Evolutionary conservation across 2,888 invertebrate genomes (phyloP), one percentile per base, ranked within the genome.

Genomic region (Alsophila aescularia): DNA sequence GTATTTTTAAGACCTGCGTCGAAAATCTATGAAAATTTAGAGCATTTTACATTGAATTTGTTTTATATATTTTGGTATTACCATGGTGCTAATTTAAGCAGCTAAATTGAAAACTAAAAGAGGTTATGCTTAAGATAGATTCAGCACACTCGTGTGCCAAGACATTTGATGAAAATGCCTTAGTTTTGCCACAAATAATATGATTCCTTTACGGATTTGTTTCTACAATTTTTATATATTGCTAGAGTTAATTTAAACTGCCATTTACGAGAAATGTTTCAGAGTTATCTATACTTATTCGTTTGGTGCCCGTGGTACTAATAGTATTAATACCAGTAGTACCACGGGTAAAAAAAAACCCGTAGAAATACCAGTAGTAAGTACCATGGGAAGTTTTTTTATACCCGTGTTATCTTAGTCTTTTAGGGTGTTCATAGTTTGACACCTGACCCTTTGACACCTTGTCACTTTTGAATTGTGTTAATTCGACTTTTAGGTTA

Each of bases 191-290:
- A 49, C 48, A 42, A 27, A 43, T 27, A 18, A 32, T 21, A 45
- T n/a, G n/a, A n/a, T 13, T 29, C 18, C n/a, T 10, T 8, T 8
- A 12, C n/a, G 15, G 31, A 52, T 44, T 39, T 13, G 6, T 54
- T 14, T 43, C 4, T 4, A 21, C 31, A 24, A 24, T 12, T 43
- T 18, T 21, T 32, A 16, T n/a, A 48, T 41, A 41, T 32, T 49
- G 43, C 48, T 58, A 58, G 51, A 35, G 35, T 52, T 60, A 57
- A 53, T 53, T 52, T n/a, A 8, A 21, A 64, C 64, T 64, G 64
- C 62, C 59, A 64, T 62, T 57, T 55, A 54, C 44, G 39, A 21
- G 59, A 52, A 16, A 48, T 61, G 54, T 58, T 52, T 55, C 58
- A 24, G 49, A 51, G 43, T 56, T 29, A 48, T 24, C 24, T 24